A percentile compares a stretch with the other conserved stretches of the same genome.
Evolutionary conservation across 1,140 invertebrate species (phyloP).

Genomic region (Drosophila quadrilineata): DNA sequence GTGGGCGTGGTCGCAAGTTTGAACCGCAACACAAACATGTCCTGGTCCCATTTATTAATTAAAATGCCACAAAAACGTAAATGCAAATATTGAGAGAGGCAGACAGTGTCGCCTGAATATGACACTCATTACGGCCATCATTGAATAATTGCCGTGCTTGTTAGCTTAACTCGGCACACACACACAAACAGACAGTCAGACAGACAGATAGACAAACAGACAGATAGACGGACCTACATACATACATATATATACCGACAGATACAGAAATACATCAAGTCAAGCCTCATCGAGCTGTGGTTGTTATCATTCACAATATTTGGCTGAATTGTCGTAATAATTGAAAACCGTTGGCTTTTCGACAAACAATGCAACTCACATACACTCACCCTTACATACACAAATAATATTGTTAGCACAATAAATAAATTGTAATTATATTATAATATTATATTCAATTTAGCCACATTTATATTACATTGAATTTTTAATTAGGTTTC

Average conservation of each 20-base stretch:
- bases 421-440: constrained; percentile 46
- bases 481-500: constrained; percentile 55
- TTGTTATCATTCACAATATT: constrained; percentile 52
- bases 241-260: background rate
- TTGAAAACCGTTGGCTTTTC: constrained; percentile 37
- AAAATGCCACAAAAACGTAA: constrained; percentile 64
- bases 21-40: constrained; percentile 12
- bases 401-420: constrained; percentile 1
- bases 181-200: background rate
- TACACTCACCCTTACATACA: background rate
- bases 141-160: constrained; percentile 42
- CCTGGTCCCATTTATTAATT: constrained; percentile 59
- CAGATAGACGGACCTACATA: no score
- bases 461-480: constrained; percentile 37
- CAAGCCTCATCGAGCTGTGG: constrained; percentile 18
- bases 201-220: background rate
- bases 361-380: constrained; percentile 6
- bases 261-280: constrained; percentile 4
- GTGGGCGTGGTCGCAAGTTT: constrained; percentile 28
- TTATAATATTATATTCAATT: constrained; percentile 43
- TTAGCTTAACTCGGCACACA: constrained; percentile 64
- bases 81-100: constrained; percentile 20
- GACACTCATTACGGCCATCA: constrained; percentile 46
- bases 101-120: constrained; percentile 12
- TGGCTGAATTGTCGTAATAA: constrained; percentile 55